These are phyloP conservation scores for Phoeniculus purpureus DNA, from an alignment of 2,797 vertebrate species.

Conservation along the genomic window DNA sequence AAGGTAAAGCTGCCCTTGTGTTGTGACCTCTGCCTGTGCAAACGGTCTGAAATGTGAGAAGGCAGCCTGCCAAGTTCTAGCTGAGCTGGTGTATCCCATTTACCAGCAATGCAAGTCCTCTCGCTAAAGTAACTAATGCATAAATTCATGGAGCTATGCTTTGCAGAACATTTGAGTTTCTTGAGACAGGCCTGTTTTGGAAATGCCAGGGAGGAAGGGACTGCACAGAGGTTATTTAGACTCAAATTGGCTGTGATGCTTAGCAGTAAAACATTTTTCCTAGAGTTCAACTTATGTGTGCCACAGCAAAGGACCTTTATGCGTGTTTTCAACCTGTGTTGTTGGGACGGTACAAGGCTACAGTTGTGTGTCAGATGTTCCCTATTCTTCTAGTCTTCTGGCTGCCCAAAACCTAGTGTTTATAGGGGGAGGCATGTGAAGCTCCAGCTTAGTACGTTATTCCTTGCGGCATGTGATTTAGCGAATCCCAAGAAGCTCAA, in stretches of 20 bases:
- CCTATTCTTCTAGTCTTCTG: neutral
- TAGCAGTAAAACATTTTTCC: neutral
- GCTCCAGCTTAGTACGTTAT: neutral
- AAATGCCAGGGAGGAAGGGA: neutral
- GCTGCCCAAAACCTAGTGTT: neutral
- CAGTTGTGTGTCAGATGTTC: neutral
- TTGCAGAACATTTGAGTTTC: neutral
- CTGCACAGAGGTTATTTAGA: neutral
- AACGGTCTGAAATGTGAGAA: slow-evolving; percentile 5
- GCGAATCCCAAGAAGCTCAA: neutral
- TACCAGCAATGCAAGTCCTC: neutral
- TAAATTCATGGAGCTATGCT: neutral
- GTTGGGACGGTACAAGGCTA: neutral
- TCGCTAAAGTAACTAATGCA: neutral
- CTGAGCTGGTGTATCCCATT: neutral
- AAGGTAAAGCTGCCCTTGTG: neutral
- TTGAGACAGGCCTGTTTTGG: neutral
- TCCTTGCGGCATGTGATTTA: neutral
- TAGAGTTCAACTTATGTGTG: neutral
- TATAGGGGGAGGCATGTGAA: neutral
- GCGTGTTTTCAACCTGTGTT: neutral
- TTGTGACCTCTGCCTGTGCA: neutral
- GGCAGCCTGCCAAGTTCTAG: neutral
- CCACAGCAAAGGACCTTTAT: neutral
- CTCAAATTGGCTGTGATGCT: neutral